Conservation (phyloP, 2,797 vertebrate genomes). For the Oreochromis grahami region DNA sequence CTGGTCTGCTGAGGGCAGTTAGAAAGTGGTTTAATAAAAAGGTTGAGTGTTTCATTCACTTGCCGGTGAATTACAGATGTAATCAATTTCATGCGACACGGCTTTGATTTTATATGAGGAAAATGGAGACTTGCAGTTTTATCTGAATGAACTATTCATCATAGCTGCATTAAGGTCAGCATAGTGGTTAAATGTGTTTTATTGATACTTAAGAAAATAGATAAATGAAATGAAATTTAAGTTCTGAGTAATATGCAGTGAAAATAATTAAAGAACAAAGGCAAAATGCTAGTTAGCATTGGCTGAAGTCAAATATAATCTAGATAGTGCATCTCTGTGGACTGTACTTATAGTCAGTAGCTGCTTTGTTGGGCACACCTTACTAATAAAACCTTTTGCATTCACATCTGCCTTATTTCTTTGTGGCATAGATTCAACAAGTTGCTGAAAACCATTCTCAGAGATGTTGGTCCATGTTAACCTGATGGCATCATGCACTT, state of each 20-base stretch:
- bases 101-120: conserved; percentile 34
- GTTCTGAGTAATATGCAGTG: conserved; percentile 9
- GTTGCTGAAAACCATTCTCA: background rate
- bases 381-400: background rate
- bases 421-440: background rate
- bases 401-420: background rate
- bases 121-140: conserved; percentile 56
- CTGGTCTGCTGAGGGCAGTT: conserved; percentile 29
- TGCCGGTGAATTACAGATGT: conserved; percentile 54
- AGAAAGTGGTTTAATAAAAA: conserved; percentile 53
- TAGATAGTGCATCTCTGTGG: background rate
- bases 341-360: accelerated
- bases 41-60: conserved; percentile 39
- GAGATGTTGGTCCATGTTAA: background rate
- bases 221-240: conserved; percentile 41
- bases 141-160: conserved; percentile 43
- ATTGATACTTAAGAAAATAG: conserved; percentile 44
- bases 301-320: background rate
- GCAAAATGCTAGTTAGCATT: background rate
- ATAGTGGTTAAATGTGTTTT: conserved; percentile 28
- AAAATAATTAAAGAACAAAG: conserved; percentile 7
- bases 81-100: conserved; percentile 56
- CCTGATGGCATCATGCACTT: background rate
- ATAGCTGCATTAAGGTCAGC: conserved; percentile 42
- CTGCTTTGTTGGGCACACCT: background rate